Evolutionary conservation across 2,113 vertebrate species (phyloP), one percentile per base, ranked within the genome.

Genomic region (Tragelaphus scriptus): DNA sequence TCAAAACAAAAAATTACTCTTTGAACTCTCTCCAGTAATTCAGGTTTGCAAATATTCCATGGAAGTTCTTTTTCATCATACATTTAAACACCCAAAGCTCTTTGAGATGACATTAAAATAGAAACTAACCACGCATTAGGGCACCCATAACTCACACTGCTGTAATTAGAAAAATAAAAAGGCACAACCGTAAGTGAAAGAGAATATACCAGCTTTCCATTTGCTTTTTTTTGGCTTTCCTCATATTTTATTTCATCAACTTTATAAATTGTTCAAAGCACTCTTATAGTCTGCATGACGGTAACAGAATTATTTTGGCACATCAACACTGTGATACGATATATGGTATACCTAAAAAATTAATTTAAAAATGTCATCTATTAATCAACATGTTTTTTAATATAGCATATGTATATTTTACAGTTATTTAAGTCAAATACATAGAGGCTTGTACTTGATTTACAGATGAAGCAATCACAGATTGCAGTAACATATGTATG

Each of bases 381-480:
- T 95, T 94, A 98, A 98, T 98, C 95, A 98, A 96, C 96, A 97
- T 97, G 75, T 92, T 98, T 98, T 68, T 88, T 98, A 98, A 98
- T 97, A 95, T 98, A 98, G 98, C 98, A 94, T 98, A 98, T 98
- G 98, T 97, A 94, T 98, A 97, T 92, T 98, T 98, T 98, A 98
- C 98, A 99, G 97, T 98, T 80, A 98, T 98, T 98, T 97, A 99
- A 98, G 97, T 98, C 98, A 98, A 94, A 97, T 98, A 98, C 98
- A 98, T 87, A 94, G 98, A 98, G 88, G 90, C 98, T 98, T 98
- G 94, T 98, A 98, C 97, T 85, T 98, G 96, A 98, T 97, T 96
- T 98, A 98, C 97, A 99, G 97, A 98, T 98, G 97, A 95, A 98
- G 99, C 99, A 99, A 99, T 99, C 99, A 99, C 99, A 99, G 99